Evolutionary conservation across 2,888 invertebrate genomes (phyloP).

Genomic region (Asteroscopus sphinx): DNA sequence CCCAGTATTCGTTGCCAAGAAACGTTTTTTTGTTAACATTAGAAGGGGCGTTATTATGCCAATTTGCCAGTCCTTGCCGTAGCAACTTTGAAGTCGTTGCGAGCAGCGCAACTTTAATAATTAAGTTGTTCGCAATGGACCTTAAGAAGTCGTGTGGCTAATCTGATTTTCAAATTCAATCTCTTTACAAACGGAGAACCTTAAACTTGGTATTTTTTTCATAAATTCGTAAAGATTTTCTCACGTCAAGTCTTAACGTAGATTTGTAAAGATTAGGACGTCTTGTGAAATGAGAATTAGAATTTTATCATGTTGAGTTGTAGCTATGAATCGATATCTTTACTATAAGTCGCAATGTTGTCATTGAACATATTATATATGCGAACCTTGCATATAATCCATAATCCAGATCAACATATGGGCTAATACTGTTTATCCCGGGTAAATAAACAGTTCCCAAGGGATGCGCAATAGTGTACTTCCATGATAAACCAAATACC

Average conservation of each 20-base stretch:
- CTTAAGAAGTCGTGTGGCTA: slow-evolving; percentile 50
- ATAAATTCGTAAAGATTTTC: slow-evolving; percentile 29
- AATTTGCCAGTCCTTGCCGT: slow-evolving; percentile 44
- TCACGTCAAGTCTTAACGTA: slow-evolving; percentile 6
- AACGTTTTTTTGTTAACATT: slow-evolving; percentile 32
- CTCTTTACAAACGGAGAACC: slow-evolving; percentile 21
- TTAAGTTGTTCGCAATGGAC: slow-evolving; percentile 54
- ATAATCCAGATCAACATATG: no score
- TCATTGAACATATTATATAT: no score
- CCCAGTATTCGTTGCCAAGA: slow-evolving; percentile 16
- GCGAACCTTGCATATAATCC: no score
- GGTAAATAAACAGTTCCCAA: no score
- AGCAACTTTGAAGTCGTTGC: slow-evolving; percentile 28
- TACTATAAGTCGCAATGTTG: no score
- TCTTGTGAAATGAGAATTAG: background rate
- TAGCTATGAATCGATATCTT: no score
- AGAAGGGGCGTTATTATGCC: slow-evolving; percentile 37
- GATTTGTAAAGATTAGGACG: slow-evolving; percentile 2
- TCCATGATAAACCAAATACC: no score
- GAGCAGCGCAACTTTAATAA: slow-evolving; percentile 51
- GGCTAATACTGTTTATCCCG: no score
- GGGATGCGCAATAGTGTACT: no score
- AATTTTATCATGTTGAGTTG: slow-evolving; percentile 1
- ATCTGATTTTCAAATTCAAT: slow-evolving; percentile 57
- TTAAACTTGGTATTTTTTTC: slow-evolving; percentile 14